phyloP scores from a whole-genome alignment of 1,140 invertebrate species.

The Brachionus rotundiformis region DNA sequence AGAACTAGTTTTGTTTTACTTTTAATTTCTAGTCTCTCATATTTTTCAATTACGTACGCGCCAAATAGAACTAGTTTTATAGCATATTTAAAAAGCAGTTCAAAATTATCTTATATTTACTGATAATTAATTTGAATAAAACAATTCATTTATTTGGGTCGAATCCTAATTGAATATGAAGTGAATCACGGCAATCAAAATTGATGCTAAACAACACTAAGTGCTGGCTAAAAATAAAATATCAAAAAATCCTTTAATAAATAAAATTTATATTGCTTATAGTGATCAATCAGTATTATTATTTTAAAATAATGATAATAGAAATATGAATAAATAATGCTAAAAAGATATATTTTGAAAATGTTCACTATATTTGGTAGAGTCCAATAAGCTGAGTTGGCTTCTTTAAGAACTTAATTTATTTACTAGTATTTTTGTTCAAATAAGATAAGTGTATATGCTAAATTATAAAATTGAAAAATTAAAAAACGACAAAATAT shows the following conservation, averaged over 20 bases:
- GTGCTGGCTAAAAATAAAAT: too few species aligned
- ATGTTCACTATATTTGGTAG: background rate
- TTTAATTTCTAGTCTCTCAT: background rate
- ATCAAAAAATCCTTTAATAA: too few species aligned
- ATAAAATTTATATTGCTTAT: too few species aligned
- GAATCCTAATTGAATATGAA: too few species aligned
- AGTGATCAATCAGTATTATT: background rate
- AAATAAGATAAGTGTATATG: background rate
- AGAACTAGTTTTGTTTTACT: background rate
- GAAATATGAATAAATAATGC: conserved; percentile 1
- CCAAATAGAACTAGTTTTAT: background rate
- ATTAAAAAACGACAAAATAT: too few species aligned
- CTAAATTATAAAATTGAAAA: too few species aligned
- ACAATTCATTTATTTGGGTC: too few species aligned
- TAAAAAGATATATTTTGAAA: background rate
- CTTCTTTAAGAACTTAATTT: background rate
- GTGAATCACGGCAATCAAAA: too few species aligned
- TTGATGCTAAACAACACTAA: too few species aligned
- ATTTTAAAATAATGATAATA: background rate
- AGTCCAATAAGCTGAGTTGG: background rate
- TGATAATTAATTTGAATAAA: too few species aligned
- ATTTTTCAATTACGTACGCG: background rate
- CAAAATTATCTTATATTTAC: too few species aligned
- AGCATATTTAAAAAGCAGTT: background rate
- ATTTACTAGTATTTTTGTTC: background rate